Conservation (phyloP, 2,797 vertebrate species). For the Dromococcyx pavoninus region DNA sequence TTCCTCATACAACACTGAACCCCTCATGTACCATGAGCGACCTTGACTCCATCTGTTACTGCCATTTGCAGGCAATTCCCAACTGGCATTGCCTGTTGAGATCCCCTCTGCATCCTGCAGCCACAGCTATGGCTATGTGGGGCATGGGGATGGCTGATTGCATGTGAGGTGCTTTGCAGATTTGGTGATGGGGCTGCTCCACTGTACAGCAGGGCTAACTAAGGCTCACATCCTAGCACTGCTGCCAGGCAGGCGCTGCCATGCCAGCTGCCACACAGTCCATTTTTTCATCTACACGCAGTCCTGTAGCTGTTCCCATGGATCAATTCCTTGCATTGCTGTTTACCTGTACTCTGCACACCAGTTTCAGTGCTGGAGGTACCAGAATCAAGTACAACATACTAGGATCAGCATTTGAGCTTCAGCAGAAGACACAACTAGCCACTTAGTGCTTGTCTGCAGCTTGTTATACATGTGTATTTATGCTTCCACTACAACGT, state of each 20-base stretch:
- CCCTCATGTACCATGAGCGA: background rate
- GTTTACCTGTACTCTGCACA: background rate
- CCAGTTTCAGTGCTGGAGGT: background rate
- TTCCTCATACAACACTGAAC: background rate
- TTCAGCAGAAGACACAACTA: background rate
- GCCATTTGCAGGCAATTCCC: background rate
- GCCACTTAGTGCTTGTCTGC: background rate
- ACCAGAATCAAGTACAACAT: background rate
- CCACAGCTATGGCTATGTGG: background rate
- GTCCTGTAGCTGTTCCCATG: background rate
- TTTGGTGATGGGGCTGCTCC: background rate
- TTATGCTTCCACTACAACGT: background rate
- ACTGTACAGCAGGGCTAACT: background rate
- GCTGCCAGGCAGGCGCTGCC: background rate
- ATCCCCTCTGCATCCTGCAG: background rate
- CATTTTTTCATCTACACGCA: background rate
- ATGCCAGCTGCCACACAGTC: background rate
- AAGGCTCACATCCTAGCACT: background rate
- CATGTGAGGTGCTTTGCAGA: background rate
- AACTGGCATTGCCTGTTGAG: background rate
- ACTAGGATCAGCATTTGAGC: background rate
- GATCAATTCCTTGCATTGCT: background rate
- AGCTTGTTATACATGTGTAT: background rate
- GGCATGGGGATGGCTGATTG: background rate
- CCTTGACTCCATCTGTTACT: background rate